Evolutionary conservation across 2,797 vertebrate genomes (phyloP), one percentile per base, ranked within the genome.

Genomic region (Enteromius radiatus): DNA sequence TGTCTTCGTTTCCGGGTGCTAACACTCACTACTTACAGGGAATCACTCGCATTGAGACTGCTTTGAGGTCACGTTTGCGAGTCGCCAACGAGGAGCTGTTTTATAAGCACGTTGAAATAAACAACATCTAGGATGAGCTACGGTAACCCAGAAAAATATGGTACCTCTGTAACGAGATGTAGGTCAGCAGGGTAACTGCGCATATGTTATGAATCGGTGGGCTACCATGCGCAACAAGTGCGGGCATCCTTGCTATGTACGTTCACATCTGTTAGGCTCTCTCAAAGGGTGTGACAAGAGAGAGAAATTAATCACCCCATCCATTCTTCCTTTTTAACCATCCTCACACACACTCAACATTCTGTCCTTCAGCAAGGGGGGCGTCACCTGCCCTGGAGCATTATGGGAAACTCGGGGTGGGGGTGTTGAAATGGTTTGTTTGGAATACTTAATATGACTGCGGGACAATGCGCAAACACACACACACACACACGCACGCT

Each of bases 261-360:
- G 26, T 61, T 43, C 31, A 36, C 81, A 83, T 77, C 74, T 70
- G 65, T 47, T 71, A 36, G 31, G 21, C 45, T 45, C 61, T 78
- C 69, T 79, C 63, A 28, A 14, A 45, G 54, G 68, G 33, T 84
- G 61, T 76, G 33, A 63, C 15, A n/a, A 83, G 73, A 74, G 45
- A 80, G 81, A 78, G 70, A 81, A 85, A 87, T 84, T 76, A 87
- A 87, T 87, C 84, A 87, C 74, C 49, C 31, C 21, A 70, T 68
- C 45, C 73, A 71, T 71, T 68, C 56, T 64, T 74, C 41, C 12
- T 17, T 23, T 41, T 54, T 23, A 21, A 73, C 82, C 74, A 68
- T 69, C 31, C 76, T 54, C 23, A 31, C 56, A 15, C 71, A 61
- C 71, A 86, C 69, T 79, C 56, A 84, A 81, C 71, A 71, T 77